Evolutionary conservation across 2,888 invertebrate species (phyloP), one percentile per base, ranked within the genome.

Genomic region (Brachylomia viminalis): DNA sequence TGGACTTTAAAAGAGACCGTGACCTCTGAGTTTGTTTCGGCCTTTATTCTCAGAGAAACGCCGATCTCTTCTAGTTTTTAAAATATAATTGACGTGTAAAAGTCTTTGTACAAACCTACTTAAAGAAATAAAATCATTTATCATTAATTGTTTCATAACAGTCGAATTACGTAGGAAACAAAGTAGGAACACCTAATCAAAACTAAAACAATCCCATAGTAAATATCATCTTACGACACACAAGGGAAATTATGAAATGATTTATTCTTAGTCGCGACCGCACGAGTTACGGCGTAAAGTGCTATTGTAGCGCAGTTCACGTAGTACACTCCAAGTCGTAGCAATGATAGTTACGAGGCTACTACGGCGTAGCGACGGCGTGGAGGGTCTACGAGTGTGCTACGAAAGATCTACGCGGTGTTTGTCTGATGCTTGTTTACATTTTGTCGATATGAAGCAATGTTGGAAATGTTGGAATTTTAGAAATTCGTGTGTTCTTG

Each of bases 181-280:
- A 69, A 69, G 79, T 70, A 59, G n/a, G 13, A 61, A 66, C 70
- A 70, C 47, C 42, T 80, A 65, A 75, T 81, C 75, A 66, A 49
- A 74, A 85, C 70, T 82, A 71, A 81, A 75, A 68, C 69, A 68
- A 67, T 64, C 62, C 85, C 58, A 71, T 61, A 75, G 67, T 72
- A 84, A 83, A 71, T 72, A 67, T 71, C 74, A 72, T 69, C 61
- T 65, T 72, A 86, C 70, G 77, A 85, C 77, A 74, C 87, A 72
- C 74, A 74, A 78, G 83, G 86, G 86, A 83, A 83, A 83, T 83
- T 86, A 83, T 83, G 64, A 71, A 74, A 86, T 83, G 86, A 86
- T 83, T 86, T 83, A 83, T 83, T 78, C 83, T 73, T 69, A 66
- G 73, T 58, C n/a, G 56, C 77, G 83, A 83, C 83, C 71, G 59